phyloP scores from a whole-genome alignment of 2,888 invertebrate genomes.

The Parnassius apollo region DNA sequence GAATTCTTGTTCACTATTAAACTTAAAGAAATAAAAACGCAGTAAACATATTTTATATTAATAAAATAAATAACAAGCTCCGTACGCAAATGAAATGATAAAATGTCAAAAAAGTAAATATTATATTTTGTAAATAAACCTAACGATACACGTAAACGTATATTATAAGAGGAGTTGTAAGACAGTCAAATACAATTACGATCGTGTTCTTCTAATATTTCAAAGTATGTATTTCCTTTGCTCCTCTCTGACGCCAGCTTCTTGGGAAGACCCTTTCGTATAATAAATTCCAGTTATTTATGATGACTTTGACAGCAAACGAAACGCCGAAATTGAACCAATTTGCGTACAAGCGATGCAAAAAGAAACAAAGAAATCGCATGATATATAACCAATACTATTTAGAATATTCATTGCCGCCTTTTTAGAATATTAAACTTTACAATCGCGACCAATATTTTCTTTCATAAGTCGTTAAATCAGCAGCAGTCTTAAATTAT shows the following conservation, averaged over 20 bases:
- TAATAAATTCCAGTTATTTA: constrained; percentile 47
- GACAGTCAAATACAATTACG: neutral
- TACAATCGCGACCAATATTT: too few species aligned
- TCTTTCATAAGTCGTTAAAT: too few species aligned
- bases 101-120: too few species aligned
- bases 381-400: neutral
- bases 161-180: too few species aligned
- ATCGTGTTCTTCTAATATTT: constrained; percentile 13
- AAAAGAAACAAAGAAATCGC: constrained; percentile 33
- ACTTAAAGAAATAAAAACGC: too few species aligned
- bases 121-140: too few species aligned
- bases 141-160: too few species aligned
- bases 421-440: neutral
- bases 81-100: too few species aligned
- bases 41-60: too few species aligned
- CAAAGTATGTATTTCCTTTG: constrained; percentile 15
- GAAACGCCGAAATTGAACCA: constrained; percentile 52
- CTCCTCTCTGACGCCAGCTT: constrained; percentile 27
- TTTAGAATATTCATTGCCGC: neutral
- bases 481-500: too few species aligned
- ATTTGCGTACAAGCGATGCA: constrained; percentile 66
- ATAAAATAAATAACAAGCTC: too few species aligned
- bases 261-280: constrained; percentile 35
- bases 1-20: too few species aligned
- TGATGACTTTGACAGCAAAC: constrained; percentile 49